These are phyloP conservation scores for Listronotus oregonensis DNA, from an alignment of 1,140 invertebrate species.

Conservation along the genomic window DNA sequence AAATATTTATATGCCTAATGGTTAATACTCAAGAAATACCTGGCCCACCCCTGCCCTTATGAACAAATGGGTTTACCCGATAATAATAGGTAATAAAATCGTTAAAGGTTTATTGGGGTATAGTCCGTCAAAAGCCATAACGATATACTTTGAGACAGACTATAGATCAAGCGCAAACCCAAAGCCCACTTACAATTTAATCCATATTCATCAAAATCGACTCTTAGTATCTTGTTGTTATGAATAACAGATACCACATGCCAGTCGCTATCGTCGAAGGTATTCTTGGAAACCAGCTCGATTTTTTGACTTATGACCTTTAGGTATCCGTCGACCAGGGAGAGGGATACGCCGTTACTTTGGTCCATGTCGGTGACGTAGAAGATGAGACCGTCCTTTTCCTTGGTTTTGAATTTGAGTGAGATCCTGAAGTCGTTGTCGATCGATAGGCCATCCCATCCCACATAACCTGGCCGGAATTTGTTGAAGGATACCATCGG, in stretches of 20 bases:
- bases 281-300: conserved; percentile 63
- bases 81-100: too few relatives aligned
- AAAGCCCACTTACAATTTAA: conserved; percentile 61
- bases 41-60: too few relatives aligned
- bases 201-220: conserved; percentile 86
- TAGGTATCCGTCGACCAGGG: conserved; percentile 71
- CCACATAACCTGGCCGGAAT: conserved; percentile 67
- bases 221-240: conserved; percentile 63
- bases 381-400: conserved; percentile 77
- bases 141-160: too few relatives aligned
- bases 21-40: too few relatives aligned
- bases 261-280: conserved; percentile 89
- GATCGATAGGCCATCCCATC: conserved; percentile 63
- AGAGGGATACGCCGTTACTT: conserved; percentile 67
- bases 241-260: conserved; percentile 89
- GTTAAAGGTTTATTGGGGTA: too few relatives aligned
- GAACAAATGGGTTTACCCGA: too few relatives aligned
- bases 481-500: conserved; percentile 67
- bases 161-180: too few relatives aligned
- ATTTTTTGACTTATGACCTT: conserved; percentile 71
- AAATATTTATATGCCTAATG: too few relatives aligned
- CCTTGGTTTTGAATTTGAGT: conserved; percentile 87
- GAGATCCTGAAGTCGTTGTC: conserved; percentile 74
- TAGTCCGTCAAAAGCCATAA: too few relatives aligned
- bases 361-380: conserved; percentile 72